Evolutionary conservation across 1,140 invertebrate genomes (phyloP), one percentile per base, ranked within the genome.

Genomic region (Riptortus pedestris): DNA sequence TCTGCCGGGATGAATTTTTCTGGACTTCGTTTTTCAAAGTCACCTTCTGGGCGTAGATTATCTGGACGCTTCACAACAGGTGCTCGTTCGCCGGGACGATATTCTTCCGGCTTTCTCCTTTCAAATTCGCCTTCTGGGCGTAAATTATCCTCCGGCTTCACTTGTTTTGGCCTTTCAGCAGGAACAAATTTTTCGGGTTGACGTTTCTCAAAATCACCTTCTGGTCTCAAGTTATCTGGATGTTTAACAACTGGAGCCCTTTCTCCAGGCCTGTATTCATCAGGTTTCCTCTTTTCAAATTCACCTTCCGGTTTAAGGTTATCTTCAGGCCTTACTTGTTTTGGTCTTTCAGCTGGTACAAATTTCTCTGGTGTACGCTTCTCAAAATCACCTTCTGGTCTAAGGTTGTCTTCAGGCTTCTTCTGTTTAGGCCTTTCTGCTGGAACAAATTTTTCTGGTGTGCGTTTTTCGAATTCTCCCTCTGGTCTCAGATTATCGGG

Each of bases 171-270:
- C 68, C 63, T 43, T 57, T 76, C 66, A 61, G 75, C 74, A 26
- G 72, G 71, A 3, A 64, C 33, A 52, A 68, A 59, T 67, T 69
- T 68, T 55, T 70, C 51, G 7, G 29, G 45, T 28, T 31, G n/a
- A 16, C 72, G 71, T 29, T 72, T 66, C 55, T 74, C 71, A 66
- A 82, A 81, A 18, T 83, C 80, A 7, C 83, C 82, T 74, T 85
- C 83, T 2, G 81, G 79, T 67, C 73, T 75, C 0, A 86, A 72
- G 70, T 86, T 86, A 70, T 84, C 80, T 66, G 74, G 70, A 52
- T 65, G 75, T 65, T 67, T 71, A 31, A 63, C 58, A 20, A 64
- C 63, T 68, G 51, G 67, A 38, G 74, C 75, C 43, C 68, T 58
- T 62, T 70, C 68, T 24, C 29, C 67, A 18, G 64, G 65, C 14